These are phyloP conservation scores for Plectropomus leopardus DNA, from an alignment of 2,113 vertebrate genomes.

Conservation along the genomic window DNA sequence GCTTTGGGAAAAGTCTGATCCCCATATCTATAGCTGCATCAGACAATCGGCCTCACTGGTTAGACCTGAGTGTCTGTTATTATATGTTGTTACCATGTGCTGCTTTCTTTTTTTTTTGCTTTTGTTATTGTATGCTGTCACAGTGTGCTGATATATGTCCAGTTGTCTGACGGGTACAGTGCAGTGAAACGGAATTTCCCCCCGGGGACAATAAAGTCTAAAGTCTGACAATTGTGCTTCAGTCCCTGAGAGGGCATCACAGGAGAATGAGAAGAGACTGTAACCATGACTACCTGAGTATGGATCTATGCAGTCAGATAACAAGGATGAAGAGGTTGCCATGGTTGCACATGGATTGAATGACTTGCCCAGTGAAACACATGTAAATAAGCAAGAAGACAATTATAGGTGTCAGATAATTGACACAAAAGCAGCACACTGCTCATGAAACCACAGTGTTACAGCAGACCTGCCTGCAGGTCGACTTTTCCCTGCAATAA, in stretches of 20 bases:
- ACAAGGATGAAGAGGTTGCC: slow-evolving; percentile 70
- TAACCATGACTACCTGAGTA: slow-evolving; percentile 79
- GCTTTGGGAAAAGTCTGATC: too few relatives aligned
- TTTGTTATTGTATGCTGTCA: too few relatives aligned
- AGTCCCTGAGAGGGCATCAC: slow-evolving; percentile 46
- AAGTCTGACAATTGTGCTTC: slow-evolving; percentile 20
- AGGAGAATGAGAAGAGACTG: slow-evolving; percentile 64
- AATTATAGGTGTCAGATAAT: slow-evolving; percentile 26
- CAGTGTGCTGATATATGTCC: too few relatives aligned
- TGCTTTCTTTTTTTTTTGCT: too few relatives aligned
- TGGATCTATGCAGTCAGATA: slow-evolving; percentile 62
- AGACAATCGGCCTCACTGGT: too few relatives aligned
- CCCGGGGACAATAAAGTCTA: too few relatives aligned
- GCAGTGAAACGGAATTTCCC: too few relatives aligned
- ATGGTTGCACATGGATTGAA: slow-evolving; percentile 68
- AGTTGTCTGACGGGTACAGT: too few relatives aligned
- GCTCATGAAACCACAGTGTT: slow-evolving; percentile 6
- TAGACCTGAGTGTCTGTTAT: too few relatives aligned
- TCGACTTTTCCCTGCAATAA: background rate
- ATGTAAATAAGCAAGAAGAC: slow-evolving; percentile 37
- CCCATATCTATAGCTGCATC: too few relatives aligned
- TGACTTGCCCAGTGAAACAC: slow-evolving; percentile 44
- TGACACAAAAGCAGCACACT: slow-evolving; percentile 10
- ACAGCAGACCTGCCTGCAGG: slow-evolving; percentile 2
- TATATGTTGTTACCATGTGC: too few relatives aligned